Evolutionary conservation across 1,140 invertebrate genomes (phyloP).

Genomic region (Neodiprion virginianus): DNA sequence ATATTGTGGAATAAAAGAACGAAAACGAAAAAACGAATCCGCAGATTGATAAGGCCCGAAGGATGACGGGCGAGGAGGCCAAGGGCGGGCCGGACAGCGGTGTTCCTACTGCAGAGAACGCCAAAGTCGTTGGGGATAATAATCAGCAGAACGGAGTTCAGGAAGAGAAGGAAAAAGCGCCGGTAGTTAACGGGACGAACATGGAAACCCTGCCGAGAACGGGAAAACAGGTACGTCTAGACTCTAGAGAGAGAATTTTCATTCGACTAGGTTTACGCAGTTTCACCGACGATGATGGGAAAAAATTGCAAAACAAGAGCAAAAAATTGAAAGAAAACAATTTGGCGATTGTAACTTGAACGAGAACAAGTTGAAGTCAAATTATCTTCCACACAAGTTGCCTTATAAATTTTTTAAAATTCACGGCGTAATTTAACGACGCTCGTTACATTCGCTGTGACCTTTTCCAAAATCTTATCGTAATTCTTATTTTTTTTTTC

Average conservation of each 20-base stretch:
- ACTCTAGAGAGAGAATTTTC: conserved; percentile 1
- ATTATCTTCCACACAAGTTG: background rate
- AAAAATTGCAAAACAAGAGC: too few species aligned
- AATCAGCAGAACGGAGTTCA: conserved; percentile 55
- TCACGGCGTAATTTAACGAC: too few species aligned
- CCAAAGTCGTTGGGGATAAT: conserved; percentile 59
- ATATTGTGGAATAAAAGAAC: conserved; percentile 2
- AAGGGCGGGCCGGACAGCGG: conserved; percentile 27
- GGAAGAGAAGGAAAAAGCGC: conserved; percentile 60
- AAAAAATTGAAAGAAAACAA: background rate
- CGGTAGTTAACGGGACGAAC: conserved; percentile 67
- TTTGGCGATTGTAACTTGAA: background rate
- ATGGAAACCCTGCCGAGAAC: conserved; percentile 67
- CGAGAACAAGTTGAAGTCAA: background rate
- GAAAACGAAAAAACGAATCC: conserved; percentile 13
- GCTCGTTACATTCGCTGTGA: too few species aligned
- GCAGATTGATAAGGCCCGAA: background rate
- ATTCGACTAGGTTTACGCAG: background rate
- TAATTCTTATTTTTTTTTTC: too few species aligned
- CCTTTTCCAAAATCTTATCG: too few species aligned
- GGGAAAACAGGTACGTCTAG: conserved; percentile 62
- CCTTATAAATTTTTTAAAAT: too few species aligned
- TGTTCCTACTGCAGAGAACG: conserved; percentile 49
- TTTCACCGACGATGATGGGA: background rate
- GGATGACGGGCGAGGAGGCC: conserved; percentile 30